Evolutionary conservation across 1,140 invertebrate species (phyloP).

Genomic region (Monochamus saltuarius): DNA sequence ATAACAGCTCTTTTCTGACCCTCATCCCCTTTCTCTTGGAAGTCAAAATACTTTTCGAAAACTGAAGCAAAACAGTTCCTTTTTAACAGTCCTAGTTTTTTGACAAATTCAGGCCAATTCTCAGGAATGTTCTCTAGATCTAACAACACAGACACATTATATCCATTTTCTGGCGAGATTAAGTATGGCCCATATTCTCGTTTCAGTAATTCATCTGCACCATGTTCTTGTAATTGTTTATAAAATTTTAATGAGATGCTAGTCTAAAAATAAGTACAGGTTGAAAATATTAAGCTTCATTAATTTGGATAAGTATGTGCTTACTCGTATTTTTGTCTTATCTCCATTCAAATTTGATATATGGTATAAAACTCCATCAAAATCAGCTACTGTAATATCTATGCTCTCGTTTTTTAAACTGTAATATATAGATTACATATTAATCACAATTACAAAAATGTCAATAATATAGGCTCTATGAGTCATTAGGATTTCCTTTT

Average conservation of each 20-base stretch:
- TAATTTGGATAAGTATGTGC: not conserved
- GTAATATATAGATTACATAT: conserved; percentile 46
- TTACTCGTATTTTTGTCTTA: conserved; percentile 94
- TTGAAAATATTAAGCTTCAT: not conserved
- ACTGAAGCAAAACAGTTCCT: conserved; percentile 99
- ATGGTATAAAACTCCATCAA: conserved; percentile 98
- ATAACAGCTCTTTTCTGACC: conserved; percentile 94
- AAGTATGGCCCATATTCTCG: conserved; percentile 86
- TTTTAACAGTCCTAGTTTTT: conserved; percentile 93
- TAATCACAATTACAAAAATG: too few species aligned
- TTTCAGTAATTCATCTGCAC: conserved; percentile 94
- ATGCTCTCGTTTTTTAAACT: conserved; percentile 94
- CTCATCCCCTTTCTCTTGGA: conserved; percentile 90
- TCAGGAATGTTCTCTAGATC: conserved; percentile 91
- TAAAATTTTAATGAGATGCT: conserved; percentile 99
- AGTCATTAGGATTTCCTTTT: too few species aligned
- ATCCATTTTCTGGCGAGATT: conserved; percentile 83
- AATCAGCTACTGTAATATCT: conserved; percentile 93
- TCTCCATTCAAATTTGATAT: conserved; percentile 96
- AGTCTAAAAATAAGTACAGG: conserved; percentile 66
- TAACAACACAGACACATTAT: conserved; percentile 92
- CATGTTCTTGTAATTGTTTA: conserved; percentile 96
- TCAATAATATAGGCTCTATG: too few species aligned
- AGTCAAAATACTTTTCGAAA: conserved; percentile 99
- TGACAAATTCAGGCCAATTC: conserved; percentile 85